A percentile compares a stretch with the other conserved stretches of the same genome.
phyloP scores from a whole-genome alignment of 2,113 vertebrate genomes.

The Monarcha castaneiventris region DNA sequence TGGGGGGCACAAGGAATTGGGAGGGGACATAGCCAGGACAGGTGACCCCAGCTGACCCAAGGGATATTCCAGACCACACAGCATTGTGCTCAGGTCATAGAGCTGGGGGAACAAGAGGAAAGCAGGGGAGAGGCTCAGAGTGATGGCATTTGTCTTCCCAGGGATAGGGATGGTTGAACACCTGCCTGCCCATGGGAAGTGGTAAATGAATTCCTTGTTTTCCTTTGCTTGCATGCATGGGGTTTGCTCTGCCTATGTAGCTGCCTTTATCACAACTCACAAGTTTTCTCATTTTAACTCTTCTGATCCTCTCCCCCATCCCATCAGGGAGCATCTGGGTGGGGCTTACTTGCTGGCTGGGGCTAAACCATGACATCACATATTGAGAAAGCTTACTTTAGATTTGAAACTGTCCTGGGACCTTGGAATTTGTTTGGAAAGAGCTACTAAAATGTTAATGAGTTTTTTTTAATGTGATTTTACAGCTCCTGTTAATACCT shows the following conservation, averaged over 20 bases:
- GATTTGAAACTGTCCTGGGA: neutral
- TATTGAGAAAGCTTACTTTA: neutral
- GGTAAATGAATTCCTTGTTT: neutral
- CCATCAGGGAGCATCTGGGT: neutral
- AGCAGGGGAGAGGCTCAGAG: neutral
- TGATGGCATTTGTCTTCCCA: neutral
- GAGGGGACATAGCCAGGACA: neutral
- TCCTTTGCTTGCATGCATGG: neutral
- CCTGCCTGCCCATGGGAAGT: too few species aligned
- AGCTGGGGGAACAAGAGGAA: neutral
- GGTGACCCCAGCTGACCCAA: neutral
- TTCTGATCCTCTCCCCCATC: neutral
- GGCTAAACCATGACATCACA: neutral
- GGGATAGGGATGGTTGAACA: neutral
- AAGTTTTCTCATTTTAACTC: neutral
- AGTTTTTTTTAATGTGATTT: neutral
- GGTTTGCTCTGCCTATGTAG: neutral
- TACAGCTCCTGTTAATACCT: neutral
- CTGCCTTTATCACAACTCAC: neutral
- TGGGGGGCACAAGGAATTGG: accelerated
- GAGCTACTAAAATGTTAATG: neutral
- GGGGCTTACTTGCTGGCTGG: neutral
- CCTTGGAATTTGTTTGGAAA: neutral
- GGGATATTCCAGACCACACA: neutral
- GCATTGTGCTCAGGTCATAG: neutral